These are phyloP conservation scores for Oxyscelio sp. DNA, from an alignment of 2,888 invertebrate species.

Conservation along the genomic window DNA sequence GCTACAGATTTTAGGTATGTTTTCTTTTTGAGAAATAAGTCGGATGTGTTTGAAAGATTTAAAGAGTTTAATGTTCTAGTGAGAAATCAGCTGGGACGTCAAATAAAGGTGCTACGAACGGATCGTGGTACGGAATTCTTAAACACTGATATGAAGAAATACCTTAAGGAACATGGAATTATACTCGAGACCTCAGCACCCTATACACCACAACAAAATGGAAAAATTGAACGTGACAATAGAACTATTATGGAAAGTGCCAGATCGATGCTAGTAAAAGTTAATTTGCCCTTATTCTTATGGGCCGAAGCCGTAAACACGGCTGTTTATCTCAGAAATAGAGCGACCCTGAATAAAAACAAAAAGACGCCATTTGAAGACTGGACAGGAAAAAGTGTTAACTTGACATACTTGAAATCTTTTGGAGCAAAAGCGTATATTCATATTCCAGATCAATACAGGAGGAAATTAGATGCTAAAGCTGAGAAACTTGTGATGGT, in stretches of 20 bases:
- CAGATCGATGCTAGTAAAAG: constrained; percentile 40
- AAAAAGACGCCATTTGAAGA: constrained; percentile 70
- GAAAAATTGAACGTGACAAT: constrained; percentile 44
- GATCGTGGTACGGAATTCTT: constrained; percentile 71
- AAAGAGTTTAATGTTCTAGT: constrained; percentile 62
- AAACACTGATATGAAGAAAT: constrained; percentile 16
- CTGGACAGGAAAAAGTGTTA: constrained; percentile 70
- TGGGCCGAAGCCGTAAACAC: constrained; percentile 59
- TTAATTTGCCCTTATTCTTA: constrained; percentile 12
- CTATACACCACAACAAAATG: constrained; percentile 48
- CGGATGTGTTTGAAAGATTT: constrained; percentile 73
- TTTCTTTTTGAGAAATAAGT: constrained; percentile 74
- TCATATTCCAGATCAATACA: constrained; percentile 59
- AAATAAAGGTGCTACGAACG: constrained; percentile 60
- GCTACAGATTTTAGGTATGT: constrained; percentile 60
- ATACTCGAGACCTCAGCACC: background rate
- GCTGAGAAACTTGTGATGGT: constrained; percentile 67
- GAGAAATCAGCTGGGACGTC: constrained; percentile 49
- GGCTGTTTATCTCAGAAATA: constrained; percentile 34
- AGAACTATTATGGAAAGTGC: constrained; percentile 56
- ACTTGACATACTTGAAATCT: constrained; percentile 52
- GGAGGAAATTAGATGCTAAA: constrained; percentile 71
- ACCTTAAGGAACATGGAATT: too few species aligned
- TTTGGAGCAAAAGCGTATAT: constrained; percentile 71
- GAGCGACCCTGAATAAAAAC: background rate